Conservation (phyloP, 2,113 vertebrate genomes). For the Cacatua alba region DNA sequence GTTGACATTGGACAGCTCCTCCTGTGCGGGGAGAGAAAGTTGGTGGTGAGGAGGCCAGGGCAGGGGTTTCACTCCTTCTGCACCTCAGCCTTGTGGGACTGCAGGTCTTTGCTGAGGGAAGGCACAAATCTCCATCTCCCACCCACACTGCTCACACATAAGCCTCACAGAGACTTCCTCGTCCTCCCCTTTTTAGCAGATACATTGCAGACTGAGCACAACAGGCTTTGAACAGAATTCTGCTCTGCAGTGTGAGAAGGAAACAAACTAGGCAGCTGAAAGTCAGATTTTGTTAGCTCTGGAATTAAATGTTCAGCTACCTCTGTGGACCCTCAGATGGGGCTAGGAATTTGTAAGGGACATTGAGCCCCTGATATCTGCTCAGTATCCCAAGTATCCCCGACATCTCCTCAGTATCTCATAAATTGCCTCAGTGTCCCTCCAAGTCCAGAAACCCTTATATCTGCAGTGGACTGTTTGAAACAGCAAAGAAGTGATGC, state of each 20-base stretch:
- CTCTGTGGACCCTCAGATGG: neutral
- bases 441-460: neutral
- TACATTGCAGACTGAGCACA: neutral
- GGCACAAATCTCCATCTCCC: no score
- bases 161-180: neutral
- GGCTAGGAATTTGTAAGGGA: neutral
- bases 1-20: constrained; percentile 75
- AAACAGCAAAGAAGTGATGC: neutral
- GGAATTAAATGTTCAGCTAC: neutral
- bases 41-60: neutral
- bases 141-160: neutral
- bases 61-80: neutral
- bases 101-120: rapidly evolving
- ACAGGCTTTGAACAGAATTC: neutral
- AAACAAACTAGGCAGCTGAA: neutral
- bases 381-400: neutral
- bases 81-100: rapidly evolving
- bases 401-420: neutral
- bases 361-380: neutral
- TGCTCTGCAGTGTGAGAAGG: neutral
- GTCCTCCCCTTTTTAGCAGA: neutral
- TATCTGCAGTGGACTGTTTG: neutral
- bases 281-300: neutral
- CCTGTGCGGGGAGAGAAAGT: constrained; percentile 31
- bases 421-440: neutral